A percentile compares a stretch with the other conserved stretches of the same genome.
Conservation (phyloP, 2,797 vertebrate species). For the Myotis pilosus region DNA sequence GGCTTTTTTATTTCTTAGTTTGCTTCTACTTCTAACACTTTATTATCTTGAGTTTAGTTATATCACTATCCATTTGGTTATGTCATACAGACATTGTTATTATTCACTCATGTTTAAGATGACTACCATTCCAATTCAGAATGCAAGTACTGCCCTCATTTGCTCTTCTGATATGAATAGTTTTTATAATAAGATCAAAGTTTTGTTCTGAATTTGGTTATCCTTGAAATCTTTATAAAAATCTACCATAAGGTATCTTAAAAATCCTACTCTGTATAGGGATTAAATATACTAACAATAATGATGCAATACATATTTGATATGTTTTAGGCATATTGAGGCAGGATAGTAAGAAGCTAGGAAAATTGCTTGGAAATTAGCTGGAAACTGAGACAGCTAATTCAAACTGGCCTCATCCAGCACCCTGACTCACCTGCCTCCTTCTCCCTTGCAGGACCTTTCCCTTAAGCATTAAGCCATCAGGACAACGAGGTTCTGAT, state of each 20-base stretch:
- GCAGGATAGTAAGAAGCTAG: not conserved
- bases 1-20: not conserved
- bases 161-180: not conserved
- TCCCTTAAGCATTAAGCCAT: not conserved
- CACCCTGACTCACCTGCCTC: not conserved
- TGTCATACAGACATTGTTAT: not conserved
- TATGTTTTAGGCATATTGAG: conserved; percentile 52
- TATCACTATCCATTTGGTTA: not conserved
- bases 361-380: too few relatives aligned
- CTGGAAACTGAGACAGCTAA: not conserved
- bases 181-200: conserved; percentile 45
- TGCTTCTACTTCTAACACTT: not conserved
- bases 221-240: conserved; percentile 36
- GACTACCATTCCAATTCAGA: not conserved
- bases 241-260: conserved; percentile 10
- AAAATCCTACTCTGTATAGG: conserved; percentile 36
- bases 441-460: not conserved
- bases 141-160: not conserved
- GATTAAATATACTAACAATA: conserved; percentile 47
- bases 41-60: not conserved
- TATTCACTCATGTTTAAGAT: not conserved
- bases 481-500: not conserved
- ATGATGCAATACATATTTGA: conserved; percentile 47
- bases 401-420: not conserved
- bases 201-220: conserved; percentile 24